Evolutionary conservation across 37 sponge, comb jelly and placozoan species (phyloP).

Genomic region (Theonella swinhoei): DNA sequence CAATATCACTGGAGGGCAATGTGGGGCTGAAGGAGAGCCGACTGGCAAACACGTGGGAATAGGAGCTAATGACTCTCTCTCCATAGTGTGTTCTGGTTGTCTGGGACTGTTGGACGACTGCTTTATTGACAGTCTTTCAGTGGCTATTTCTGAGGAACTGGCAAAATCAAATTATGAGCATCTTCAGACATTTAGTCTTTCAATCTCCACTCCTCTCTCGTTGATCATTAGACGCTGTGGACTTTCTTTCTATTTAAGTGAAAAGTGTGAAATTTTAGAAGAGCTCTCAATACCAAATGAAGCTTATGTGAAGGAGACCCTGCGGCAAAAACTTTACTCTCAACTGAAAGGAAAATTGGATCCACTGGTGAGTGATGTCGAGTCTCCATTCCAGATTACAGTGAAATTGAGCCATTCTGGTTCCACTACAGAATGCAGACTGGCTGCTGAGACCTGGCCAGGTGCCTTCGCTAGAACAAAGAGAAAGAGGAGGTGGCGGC

Average conservation of each 20-base stretch:
- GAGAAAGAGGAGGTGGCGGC: not conserved
- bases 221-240: conserved; percentile 19
- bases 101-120: conserved; percentile 28
- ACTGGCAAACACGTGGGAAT: no score
- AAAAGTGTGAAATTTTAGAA: not conserved
- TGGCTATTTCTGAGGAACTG: conserved; percentile 14
- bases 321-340: conserved; percentile 8
- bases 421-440: conserved; percentile 8
- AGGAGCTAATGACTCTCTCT: not conserved
- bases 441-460: conserved; percentile 14
- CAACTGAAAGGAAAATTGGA: not conserved
- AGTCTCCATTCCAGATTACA: conserved; percentile 44
- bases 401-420: conserved; percentile 33
- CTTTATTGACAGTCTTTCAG: conserved; percentile 6
- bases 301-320: conserved; percentile 34
- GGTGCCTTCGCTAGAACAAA: conserved; percentile 14
- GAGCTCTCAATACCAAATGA: conserved; percentile 1
- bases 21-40: not conserved
- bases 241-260: conserved; percentile 1
- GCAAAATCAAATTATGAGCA: conserved; percentile 15
- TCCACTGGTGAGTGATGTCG: not conserved
- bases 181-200: conserved; percentile 33
- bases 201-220: conserved; percentile 39
- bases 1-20: not conserved
- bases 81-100: conserved; percentile 22